Evolutionary conservation across 2,888 invertebrate genomes (phyloP), one percentile per base, ranked within the genome.

Genomic region (Amphipoea oculea): DNA sequence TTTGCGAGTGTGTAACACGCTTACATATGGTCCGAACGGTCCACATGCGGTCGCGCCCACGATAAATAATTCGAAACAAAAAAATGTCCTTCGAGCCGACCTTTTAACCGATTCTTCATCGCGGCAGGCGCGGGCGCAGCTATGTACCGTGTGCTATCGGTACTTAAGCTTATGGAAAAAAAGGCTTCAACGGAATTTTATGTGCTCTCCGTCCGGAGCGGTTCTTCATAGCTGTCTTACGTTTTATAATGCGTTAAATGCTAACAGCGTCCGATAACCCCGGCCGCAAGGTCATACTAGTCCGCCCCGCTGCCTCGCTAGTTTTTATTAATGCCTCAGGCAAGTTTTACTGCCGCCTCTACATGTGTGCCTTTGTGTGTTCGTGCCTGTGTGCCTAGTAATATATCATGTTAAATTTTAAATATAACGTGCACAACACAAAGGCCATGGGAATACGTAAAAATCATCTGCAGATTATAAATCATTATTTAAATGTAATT

Each of bases 211-310:
- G 92, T 90, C 91, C 94, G 91, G 90, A 95, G 96, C 96, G 95
- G 96, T 95, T 95, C 94, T 95, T 95, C 95, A 94, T 95, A 95
- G 95, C 94, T 94, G 95, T 95, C 93, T 95, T 94, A 92, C 91
- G 92, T 95, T 95, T 95, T 94, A 95, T 94, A 95, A 95, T 92
- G 92, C 93, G 94, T 94, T 96, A 96, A 96, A 97, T 97, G 97
- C 94, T 96, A 96, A 93, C 94, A 92, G 95, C 94, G 96, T 94
- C 93, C 97, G 95, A 96, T 96, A 96, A 97, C 96, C 97, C 95
- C 95, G 92, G 83, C 81, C 92, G 88, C 96, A 96, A 96, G 97
- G 96, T 96, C 96, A 95, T 86, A 90, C 94, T 95, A 94, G 95
- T 90, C 91, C 91, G 93, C 90, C 92, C 91, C 91, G 87, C 88